Evolutionary conservation across 92 coral and sea anemone genomes (phyloP), one percentile per base, ranked within the genome.

Genomic region (Siderastrea siderea): DNA sequence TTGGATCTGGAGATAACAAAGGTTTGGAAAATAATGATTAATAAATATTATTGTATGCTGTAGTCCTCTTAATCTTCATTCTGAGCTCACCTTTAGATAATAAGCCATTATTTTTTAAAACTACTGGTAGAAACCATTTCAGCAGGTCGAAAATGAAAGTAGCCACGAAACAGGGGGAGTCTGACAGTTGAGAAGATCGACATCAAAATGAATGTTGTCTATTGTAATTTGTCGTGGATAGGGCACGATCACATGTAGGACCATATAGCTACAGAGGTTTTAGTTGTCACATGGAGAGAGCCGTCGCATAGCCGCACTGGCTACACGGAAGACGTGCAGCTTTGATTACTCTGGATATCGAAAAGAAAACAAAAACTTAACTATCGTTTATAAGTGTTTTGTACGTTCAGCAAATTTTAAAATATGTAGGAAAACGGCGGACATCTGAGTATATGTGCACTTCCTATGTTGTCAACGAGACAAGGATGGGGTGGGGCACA

Each of bases 1-100:
- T 77, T 68, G 26, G 82, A 77, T 77, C 69, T 54, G 52, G 68
- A 77, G 52, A 63, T 77, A 77, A 77, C 69, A 77, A 77, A 77
- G 77, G 77, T 72, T 72, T 72, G 77, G 46, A 72, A 72, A 72
- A 17, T 72, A 72, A 72, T 72, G 10, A 72, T 72, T 8, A 47
- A 64, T 50, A 72, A 49, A 17, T 48, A 72, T 52, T 52, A 52
- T 7, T 52, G 55, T 52, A 67, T 67, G 49, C 13, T 67, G 71
- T 67, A 12, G 71, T 10, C 71, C 71, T 47, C 52, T 70, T 2
- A 51, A 72, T 72, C 57, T 48, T 72, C 58, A 72, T 72, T 72
- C 77, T 13, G 60, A 72, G 60, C 60, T 72, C 77, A 72, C 13
- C 77, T 50, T 72, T 13, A 72, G 77, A 72, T n/a, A 72, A 72